Conservation (phyloP, 2,888 invertebrate genomes). For the Spialia ferax region DNA sequence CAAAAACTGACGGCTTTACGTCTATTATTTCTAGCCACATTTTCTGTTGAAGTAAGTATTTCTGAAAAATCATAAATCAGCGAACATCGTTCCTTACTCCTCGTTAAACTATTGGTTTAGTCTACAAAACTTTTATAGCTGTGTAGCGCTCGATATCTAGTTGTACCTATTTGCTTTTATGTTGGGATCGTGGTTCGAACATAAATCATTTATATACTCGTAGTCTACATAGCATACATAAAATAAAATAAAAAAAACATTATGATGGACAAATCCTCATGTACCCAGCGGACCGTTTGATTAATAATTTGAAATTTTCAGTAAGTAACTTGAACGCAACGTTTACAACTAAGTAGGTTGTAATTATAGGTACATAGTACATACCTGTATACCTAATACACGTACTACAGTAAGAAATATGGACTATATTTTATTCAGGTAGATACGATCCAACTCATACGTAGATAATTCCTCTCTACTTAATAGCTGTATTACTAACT, state of each 20-base stretch:
- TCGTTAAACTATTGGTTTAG: constrained; percentile 19
- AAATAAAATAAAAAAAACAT: background rate
- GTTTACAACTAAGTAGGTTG: too few species aligned
- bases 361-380: too few species aligned
- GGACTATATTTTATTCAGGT: too few species aligned
- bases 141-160: constrained; percentile 38
- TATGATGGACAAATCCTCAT: too few species aligned
- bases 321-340: too few species aligned
- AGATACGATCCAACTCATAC: too few species aligned
- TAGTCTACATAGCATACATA: background rate
- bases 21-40: background rate
- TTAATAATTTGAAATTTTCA: too few species aligned
- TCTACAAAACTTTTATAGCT: constrained; percentile 19
- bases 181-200: constrained; percentile 30
- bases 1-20: constrained; percentile 9
- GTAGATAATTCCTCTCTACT: too few species aligned
- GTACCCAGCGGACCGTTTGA: too few species aligned
- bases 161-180: constrained; percentile 31
- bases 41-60: constrained; percentile 13
- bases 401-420: too few species aligned
- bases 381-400: too few species aligned
- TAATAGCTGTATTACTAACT: too few species aligned
- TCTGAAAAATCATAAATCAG: constrained; percentile 11
- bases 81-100: constrained; percentile 3
- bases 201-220: constrained; percentile 25